Evolutionary conservation across 2,888 invertebrate genomes (phyloP).

Genomic region (Blastobasis adustella): DNA sequence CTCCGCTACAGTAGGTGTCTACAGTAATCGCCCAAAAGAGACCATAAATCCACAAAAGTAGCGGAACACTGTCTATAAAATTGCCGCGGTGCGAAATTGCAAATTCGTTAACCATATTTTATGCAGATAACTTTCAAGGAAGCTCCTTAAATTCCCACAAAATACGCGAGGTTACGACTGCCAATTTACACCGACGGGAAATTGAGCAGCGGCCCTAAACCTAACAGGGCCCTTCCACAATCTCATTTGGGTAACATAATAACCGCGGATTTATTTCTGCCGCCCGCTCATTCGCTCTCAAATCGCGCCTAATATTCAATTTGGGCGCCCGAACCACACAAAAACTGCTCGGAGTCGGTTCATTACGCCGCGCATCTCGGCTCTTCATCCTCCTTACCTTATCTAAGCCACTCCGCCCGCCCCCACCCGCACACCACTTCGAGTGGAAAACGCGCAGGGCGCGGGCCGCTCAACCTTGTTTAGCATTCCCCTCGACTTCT

Average conservation of each 20-base stretch:
- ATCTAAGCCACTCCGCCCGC: constrained; percentile 63
- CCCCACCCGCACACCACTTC: constrained; percentile 49
- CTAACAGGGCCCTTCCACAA: constrained; percentile 59
- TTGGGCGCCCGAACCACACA: constrained; percentile 69
- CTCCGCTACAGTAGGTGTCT: constrained; percentile 15
- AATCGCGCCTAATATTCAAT: constrained; percentile 74
- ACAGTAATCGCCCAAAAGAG: not conserved
- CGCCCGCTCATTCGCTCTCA: constrained; percentile 68
- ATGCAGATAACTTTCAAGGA: constrained; percentile 31
- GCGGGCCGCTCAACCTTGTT: constrained; percentile 73
- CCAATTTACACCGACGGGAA: constrained; percentile 61
- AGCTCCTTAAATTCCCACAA: constrained; percentile 44
- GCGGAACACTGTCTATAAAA: not conserved
- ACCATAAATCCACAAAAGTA: not conserved
- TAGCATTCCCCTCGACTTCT: constrained; percentile 73
- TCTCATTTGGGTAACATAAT: constrained; percentile 71
- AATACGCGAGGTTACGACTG: constrained; percentile 53
- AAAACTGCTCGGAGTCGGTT: constrained; percentile 71
- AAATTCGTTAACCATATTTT: constrained; percentile 7
- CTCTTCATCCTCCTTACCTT: constrained; percentile 73
- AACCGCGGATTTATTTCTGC: constrained; percentile 70
- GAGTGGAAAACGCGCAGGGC: constrained; percentile 72
- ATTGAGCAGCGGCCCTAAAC: constrained; percentile 58
- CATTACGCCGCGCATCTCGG: constrained; percentile 72
- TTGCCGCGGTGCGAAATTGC: not conserved